Conservation (phyloP, 2,888 invertebrate genomes). For the Lithophane socia region DNA sequence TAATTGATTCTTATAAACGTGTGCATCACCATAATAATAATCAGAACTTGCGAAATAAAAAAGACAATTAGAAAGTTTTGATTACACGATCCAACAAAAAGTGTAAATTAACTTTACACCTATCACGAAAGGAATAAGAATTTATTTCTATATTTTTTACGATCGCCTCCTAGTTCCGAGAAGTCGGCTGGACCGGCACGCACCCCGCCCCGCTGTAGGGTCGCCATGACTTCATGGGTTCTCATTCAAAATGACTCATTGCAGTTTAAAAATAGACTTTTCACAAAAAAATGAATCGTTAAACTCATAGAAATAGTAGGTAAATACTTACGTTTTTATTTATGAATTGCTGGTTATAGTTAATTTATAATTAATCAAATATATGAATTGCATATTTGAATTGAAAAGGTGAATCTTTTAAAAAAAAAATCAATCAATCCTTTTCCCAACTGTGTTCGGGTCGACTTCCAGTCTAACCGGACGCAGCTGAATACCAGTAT, state of each 20-base stretch:
- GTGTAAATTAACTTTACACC: constrained; percentile 64
- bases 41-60: constrained; percentile 37
- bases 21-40: constrained; percentile 7
- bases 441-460: no score
- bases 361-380: no score
- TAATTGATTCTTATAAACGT: background rate
- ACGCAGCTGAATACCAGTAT: no score
- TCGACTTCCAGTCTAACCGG: no score
- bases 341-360: no score
- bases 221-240: constrained; percentile 26
- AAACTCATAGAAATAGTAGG: background rate
- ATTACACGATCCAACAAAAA: constrained; percentile 53
- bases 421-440: no score
- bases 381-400: background rate
- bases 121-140: constrained; percentile 54
- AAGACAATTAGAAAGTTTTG: constrained; percentile 55
- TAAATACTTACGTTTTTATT: background rate
- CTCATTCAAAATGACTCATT: background rate
- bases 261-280: background rate
- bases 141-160: constrained; percentile 64
- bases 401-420: background rate
- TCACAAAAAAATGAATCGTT: background rate
- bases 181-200: constrained; percentile 57
- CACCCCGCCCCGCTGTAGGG: constrained; percentile 48
- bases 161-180: constrained; percentile 56